These are phyloP conservation scores for Metopolophium dirhodum DNA, from an alignment of 1,140 invertebrate genomes.

Conservation along the genomic window DNA sequence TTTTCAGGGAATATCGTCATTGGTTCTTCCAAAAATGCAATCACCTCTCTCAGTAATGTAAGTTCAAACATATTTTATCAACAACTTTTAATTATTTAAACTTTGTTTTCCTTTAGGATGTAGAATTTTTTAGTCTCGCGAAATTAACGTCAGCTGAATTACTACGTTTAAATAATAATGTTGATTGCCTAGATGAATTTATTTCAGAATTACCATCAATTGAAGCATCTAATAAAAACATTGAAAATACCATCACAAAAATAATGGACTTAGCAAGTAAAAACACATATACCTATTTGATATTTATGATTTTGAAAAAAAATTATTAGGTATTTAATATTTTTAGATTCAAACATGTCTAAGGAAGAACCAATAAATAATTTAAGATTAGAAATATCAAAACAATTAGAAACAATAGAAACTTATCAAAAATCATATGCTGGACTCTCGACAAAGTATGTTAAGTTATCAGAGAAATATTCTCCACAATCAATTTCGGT, in stretches of 20 bases:
- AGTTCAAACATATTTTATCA: neutral
- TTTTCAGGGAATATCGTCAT: constrained; percentile 16
- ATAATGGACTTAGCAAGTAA: constrained; percentile 76
- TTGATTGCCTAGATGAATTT: constrained; percentile 74
- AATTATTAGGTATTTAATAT: neutral
- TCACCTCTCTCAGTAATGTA: constrained; percentile 22
- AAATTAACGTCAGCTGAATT: constrained; percentile 74
- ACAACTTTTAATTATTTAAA: neutral
- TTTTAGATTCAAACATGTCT: constrained; percentile 52
- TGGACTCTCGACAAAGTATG: neutral
- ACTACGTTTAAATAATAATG: constrained; percentile 71
- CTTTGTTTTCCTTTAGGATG: neutral
- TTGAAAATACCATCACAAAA: constrained; percentile 74
- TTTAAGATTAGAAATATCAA: constrained; percentile 36
- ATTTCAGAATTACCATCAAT: constrained; percentile 69
- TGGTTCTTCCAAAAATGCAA: neutral
- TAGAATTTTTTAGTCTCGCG: constrained; percentile 63
- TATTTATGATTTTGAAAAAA: neutral
- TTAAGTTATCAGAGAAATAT: constrained; percentile 49
- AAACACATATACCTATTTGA: constrained; percentile 7
- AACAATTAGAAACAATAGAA: constrained; percentile 46
- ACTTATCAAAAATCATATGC: constrained; percentile 37
- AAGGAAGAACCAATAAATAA: constrained; percentile 53
- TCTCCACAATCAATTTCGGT: constrained; percentile 46
- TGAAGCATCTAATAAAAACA: constrained; percentile 71